Conservation (phyloP, 2,888 invertebrate genomes). For the Athetis lepigone region DNA sequence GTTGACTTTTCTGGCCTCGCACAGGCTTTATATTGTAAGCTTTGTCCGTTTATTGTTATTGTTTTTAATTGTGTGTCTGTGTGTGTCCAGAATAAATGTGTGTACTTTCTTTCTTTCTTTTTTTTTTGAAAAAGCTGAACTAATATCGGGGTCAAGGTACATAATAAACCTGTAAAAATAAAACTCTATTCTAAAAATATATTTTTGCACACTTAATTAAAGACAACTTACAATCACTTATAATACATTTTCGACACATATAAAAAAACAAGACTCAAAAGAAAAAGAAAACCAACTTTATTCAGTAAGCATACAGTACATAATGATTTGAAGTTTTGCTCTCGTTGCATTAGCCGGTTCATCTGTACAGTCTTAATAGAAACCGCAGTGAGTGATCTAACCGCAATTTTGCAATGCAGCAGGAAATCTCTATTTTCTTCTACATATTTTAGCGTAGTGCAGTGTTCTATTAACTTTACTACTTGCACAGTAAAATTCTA, state of each 20-base stretch:
- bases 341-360: neutral
- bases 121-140: too few species aligned
- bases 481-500: neutral
- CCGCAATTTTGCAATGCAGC: conserved; percentile 45
- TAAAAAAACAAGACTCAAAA: neutral
- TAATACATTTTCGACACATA: neutral
- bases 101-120: too few species aligned
- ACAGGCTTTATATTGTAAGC: too few species aligned
- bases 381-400: conserved; percentile 45
- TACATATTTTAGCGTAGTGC: conserved; percentile 22
- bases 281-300: neutral
- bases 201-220: too few species aligned
- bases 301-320: neutral
- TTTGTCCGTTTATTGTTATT: too few species aligned
- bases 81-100: too few species aligned
- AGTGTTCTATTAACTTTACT: conserved; percentile 8
- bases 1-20: too few species aligned
- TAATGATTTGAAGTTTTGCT: neutral
- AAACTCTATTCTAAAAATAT: too few species aligned
- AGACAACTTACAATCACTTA: too few species aligned
- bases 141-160: too few species aligned
- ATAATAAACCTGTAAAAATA: too few species aligned
- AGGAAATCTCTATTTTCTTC: conserved; percentile 34
- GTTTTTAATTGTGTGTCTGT: too few species aligned
- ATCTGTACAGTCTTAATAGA: conserved; percentile 39